A percentile compares a stretch with the other conserved stretches of the same genome.
Evolutionary conservation across 53 echinoderm and acorn worm genomes (phyloP).

Genomic region (Crossaster papposus): DNA sequence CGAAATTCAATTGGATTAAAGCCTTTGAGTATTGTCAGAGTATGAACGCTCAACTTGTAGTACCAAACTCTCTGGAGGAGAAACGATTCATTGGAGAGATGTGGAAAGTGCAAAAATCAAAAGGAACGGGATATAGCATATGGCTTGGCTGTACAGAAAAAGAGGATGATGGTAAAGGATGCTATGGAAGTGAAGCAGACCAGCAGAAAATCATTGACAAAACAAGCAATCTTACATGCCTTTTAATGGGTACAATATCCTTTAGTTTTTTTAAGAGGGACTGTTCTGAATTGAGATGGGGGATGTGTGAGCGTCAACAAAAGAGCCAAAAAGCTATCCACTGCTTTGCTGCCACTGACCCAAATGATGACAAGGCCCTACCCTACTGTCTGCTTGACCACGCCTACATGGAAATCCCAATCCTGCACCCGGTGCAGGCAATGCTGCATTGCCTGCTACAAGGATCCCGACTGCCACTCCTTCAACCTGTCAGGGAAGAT

Average conservation of each 20-base stretch:
- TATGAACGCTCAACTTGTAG: not conserved
- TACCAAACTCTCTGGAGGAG: not conserved
- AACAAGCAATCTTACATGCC: not conserved
- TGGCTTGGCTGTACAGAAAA: not conserved
- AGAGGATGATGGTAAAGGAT: not conserved
- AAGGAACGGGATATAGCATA: not conserved
- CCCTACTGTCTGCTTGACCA: constrained; percentile 20
- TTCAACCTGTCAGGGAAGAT: constrained; percentile 34
- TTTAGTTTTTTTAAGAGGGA: not conserved
- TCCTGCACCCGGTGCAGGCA: constrained; percentile 26
- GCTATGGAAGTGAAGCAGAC: not conserved
- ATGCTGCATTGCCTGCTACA: constrained; percentile 24
- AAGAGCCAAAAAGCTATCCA: not conserved
- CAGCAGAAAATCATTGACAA: too few species aligned
- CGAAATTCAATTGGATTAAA: not conserved
- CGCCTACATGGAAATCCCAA: not conserved
- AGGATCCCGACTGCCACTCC: constrained; percentile 30
- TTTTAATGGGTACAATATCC: not conserved
- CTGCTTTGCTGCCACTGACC: constrained; percentile 3
- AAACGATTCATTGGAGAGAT: not conserved
- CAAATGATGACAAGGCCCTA: not conserved
- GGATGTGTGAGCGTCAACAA: not conserved
- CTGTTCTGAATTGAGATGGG: not conserved
- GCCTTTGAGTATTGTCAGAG: not conserved
- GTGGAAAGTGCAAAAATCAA: not conserved